phyloP scores from a whole-genome alignment of 2,797 vertebrate species.

The Ctenopoma kingsleyae region DNA sequence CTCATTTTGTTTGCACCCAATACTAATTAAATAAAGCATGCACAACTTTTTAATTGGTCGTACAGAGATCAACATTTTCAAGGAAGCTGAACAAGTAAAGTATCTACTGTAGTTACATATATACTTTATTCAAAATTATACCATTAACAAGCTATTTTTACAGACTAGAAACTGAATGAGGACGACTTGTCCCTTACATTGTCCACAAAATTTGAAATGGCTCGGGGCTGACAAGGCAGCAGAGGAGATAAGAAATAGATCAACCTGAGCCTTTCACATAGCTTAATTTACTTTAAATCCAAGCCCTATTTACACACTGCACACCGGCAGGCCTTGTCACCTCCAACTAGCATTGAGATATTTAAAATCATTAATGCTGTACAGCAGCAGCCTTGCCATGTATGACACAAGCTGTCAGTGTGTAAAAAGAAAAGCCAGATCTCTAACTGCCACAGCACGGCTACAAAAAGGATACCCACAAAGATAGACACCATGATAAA shows the following conservation, averaged over 20 bases:
- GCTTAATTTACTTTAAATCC: slow-evolving; percentile 86
- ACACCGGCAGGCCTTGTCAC: slow-evolving; percentile 74
- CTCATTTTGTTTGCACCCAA: slow-evolving; percentile 81
- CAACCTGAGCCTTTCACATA: slow-evolving; percentile 84
- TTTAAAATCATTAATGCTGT: slow-evolving; percentile 75
- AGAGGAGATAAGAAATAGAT: slow-evolving; percentile 83
- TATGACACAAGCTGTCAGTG: slow-evolving; percentile 67
- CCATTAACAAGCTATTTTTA: slow-evolving; percentile 44
- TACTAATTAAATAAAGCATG: slow-evolving; percentile 83
- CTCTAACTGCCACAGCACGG: slow-evolving; percentile 46
- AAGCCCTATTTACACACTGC: slow-evolving; percentile 79
- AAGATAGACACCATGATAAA: not conserved
- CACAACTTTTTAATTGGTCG: slow-evolving; percentile 77
- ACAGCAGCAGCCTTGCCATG: slow-evolving; percentile 60
- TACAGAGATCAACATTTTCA: slow-evolving; percentile 66
- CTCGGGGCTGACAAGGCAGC: slow-evolving; percentile 79
- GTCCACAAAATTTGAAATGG: slow-evolving; percentile 71
- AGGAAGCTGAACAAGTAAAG: slow-evolving; percentile 40
- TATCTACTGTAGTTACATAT: slow-evolving; percentile 24
- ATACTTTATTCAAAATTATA: slow-evolving; percentile 42
- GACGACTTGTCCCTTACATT: slow-evolving; percentile 59
- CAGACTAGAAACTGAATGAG: slow-evolving; percentile 46
- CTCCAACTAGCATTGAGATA: slow-evolving; percentile 74
- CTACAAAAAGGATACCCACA: slow-evolving; percentile 6
- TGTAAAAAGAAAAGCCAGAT: slow-evolving; percentile 59